Evolutionary conservation across 2,888 invertebrate genomes (phyloP).

Genomic region (Tanypteryx hageni): DNA sequence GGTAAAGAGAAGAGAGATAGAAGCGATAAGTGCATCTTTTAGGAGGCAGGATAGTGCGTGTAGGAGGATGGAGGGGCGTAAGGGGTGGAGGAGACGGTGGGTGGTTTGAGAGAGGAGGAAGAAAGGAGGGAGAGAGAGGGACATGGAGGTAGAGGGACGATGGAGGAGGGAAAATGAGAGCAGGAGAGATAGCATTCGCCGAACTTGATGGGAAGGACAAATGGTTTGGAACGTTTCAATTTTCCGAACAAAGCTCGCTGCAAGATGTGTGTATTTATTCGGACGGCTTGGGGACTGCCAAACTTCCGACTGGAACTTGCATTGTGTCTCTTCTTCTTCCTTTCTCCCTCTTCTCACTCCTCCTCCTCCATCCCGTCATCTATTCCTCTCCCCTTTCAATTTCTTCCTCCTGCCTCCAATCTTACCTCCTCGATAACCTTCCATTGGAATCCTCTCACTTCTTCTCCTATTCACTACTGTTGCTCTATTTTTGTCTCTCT

Average conservation of each 20-base stretch:
- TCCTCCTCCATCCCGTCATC: background rate
- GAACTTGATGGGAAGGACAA: conserved; percentile 60
- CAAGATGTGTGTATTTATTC: conserved; percentile 57
- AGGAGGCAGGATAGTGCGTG: background rate
- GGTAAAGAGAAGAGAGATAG: background rate
- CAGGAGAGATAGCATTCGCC: conserved; percentile 38
- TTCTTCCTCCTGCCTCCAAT: background rate
- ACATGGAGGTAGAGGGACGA: background rate
- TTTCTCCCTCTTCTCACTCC: no score
- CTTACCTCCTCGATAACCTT: background rate
- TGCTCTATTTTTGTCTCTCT: no score
- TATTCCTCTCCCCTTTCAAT: background rate
- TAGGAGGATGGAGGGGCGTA: background rate
- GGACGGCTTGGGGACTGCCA: conserved; percentile 1
- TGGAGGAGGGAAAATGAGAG: conserved; percentile 26
- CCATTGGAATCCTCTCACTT: background rate
- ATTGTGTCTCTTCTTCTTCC: background rate
- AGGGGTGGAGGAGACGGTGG: background rate
- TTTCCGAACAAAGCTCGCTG: conserved; percentile 61
- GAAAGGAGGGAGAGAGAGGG: background rate
- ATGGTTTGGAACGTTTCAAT: conserved; percentile 61
- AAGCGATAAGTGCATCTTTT: background rate
- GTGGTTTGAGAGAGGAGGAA: background rate
- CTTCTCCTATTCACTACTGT: background rate
- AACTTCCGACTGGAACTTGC: conserved; percentile 55